Evolutionary conservation across 2,113 vertebrate species (phyloP).

Genomic region (Megaceryle torquata): DNA sequence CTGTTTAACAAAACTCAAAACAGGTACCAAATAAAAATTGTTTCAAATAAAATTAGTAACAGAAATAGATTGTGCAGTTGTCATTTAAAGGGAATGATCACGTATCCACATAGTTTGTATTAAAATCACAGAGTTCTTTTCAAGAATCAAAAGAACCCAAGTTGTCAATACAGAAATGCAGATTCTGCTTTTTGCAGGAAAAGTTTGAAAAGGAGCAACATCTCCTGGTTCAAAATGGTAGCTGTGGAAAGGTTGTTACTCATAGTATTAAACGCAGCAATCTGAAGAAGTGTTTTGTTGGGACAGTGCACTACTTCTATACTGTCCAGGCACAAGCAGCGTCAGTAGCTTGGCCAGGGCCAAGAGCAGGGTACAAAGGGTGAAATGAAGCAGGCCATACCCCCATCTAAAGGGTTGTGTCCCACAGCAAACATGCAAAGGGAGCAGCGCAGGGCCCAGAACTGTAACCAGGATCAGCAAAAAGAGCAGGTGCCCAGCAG

Average conservation of each 20-base stretch:
- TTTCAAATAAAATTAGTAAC: neutral
- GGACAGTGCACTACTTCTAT: rapidly evolving
- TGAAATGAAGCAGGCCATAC: too few relatives aligned
- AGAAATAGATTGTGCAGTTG: neutral
- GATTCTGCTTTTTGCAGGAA: neutral
- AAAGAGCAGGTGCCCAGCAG: too few relatives aligned
- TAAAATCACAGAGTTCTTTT: neutral
- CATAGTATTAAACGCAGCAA: neutral
- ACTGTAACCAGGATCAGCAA: too few relatives aligned
- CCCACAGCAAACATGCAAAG: too few relatives aligned
- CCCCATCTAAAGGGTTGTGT: too few relatives aligned
- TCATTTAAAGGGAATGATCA: neutral
- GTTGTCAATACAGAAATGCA: neutral
- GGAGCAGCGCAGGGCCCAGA: too few relatives aligned
- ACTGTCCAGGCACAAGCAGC: neutral
- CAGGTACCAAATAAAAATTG: neutral
- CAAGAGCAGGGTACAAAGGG: too few relatives aligned
- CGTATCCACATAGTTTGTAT: neutral
- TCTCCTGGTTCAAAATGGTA: neutral
- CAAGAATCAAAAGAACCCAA: neutral
- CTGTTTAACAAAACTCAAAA: neutral
- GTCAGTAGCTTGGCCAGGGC: too few relatives aligned
- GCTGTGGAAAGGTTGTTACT: neutral
- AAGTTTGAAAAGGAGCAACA: neutral
- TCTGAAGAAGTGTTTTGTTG: neutral